phyloP scores from a whole-genome alignment of 2,888 invertebrate genomes.

The Ypsolopha scabrella region DNA sequence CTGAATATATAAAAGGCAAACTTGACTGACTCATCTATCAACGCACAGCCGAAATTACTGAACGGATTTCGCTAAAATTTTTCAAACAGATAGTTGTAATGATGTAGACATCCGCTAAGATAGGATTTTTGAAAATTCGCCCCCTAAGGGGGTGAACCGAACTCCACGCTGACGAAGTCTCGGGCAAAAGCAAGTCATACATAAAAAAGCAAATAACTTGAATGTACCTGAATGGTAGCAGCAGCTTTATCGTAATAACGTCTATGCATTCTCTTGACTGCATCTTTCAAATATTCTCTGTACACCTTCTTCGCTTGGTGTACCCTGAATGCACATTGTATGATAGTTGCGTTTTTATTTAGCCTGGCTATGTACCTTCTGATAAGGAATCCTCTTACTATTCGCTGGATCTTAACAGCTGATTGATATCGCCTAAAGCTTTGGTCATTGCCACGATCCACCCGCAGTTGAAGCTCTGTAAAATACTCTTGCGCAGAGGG shows the following conservation, averaged over 20 bases:
- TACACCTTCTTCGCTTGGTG: constrained; percentile 38
- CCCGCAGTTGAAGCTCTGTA: constrained; percentile 31
- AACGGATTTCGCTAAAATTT: too few relatives aligned
- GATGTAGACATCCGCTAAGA: too few relatives aligned
- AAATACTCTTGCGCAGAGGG: constrained; percentile 20
- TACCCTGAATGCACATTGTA: constrained; percentile 50
- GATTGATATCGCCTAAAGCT: constrained; percentile 37
- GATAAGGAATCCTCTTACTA: constrained; percentile 42
- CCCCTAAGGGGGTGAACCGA: too few relatives aligned
- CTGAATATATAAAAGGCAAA: too few relatives aligned
- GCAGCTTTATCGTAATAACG: constrained; percentile 42
- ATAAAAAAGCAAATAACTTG: not conserved
- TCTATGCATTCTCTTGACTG: constrained; percentile 41
- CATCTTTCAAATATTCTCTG: constrained; percentile 36
- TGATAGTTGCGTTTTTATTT: constrained; percentile 39
- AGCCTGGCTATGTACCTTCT: constrained; percentile 48
- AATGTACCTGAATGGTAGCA: constrained; percentile 43
- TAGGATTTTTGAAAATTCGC: too few relatives aligned
- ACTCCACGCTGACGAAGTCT: too few relatives aligned
- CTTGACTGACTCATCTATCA: too few relatives aligned
- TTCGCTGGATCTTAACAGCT: constrained; percentile 37
- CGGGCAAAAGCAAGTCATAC: not conserved
- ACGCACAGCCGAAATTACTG: too few relatives aligned
- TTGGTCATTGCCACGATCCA: constrained; percentile 31
- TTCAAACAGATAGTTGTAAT: too few relatives aligned